Evolutionary conservation across 23 tunicate species (phyloP).

Genomic region (Styela plicata): DNA sequence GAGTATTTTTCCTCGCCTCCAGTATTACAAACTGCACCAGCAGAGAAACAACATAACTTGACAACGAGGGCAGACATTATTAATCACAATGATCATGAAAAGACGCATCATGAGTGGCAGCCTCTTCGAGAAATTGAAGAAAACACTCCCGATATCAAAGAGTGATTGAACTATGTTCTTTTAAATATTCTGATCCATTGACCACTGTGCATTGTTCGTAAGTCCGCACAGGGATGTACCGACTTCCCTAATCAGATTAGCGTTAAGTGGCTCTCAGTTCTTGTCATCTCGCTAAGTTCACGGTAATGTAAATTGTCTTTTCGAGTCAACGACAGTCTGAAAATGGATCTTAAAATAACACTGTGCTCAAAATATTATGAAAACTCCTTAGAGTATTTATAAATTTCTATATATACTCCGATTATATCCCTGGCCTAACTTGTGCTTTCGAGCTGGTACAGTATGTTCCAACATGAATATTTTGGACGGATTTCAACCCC

Average conservation of each 20-base stretch:
- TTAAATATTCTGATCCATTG: background rate
- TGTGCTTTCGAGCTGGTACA: too few relatives aligned
- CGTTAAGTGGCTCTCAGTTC: background rate
- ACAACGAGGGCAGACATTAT: constrained; percentile 26
- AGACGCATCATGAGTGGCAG: background rate
- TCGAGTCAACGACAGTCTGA: too few relatives aligned
- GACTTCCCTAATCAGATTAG: background rate
- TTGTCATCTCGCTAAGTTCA: too few relatives aligned
- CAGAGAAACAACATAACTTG: background rate
- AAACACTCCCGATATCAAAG: background rate
- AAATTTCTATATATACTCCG: too few relatives aligned
- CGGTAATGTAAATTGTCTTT: too few relatives aligned
- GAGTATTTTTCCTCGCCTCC: constrained; percentile 30
- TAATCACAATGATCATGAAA: constrained; percentile 11
- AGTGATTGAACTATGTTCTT: too few relatives aligned
- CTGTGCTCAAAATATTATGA: too few relatives aligned
- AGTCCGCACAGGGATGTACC: background rate
- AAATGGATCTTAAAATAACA: too few relatives aligned
- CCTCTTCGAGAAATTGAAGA: background rate
- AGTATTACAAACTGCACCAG: background rate
- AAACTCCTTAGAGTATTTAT: too few relatives aligned
- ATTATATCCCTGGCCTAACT: too few relatives aligned
- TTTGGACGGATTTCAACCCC: too few relatives aligned
- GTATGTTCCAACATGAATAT: too few relatives aligned
- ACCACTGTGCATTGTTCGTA: background rate